Evolutionary conservation across 2,113 vertebrate genomes (phyloP), one percentile per base, ranked within the genome.

Genomic region (Sapayoa aenigma): DNA sequence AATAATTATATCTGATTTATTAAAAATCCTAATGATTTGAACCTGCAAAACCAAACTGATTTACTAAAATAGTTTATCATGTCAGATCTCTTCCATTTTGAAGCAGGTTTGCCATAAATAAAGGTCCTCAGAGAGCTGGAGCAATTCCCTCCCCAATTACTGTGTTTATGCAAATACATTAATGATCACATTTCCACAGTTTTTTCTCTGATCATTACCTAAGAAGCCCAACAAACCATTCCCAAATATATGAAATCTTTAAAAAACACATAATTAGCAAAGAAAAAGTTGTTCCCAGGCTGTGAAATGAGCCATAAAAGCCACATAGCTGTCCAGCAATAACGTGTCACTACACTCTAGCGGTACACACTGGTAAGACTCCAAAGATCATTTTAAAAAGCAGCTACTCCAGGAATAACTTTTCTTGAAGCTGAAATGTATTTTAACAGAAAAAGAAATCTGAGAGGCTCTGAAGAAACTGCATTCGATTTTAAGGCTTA

Each of bases 321-420:
- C 39, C 35, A 66, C 23, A 3, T 4, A 25, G 30, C 0, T 39
- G 47, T 42, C 5, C 41, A 91, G 33, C 3, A 71, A 65, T 1
- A 27, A 89, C 72, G 49, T 53, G 35, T 39, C 80, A 97, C 86
- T 86, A 71, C 95, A 95, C 90, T 93, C 95, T 96, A 89, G 92
- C 82, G 95, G 95, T 78, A 5, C 5, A 59, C 19, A 42, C 18
- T 35, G 92, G 75, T 83, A 95, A 74, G 5, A n/a, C 27, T 23
- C 33, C 37, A 47, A 62, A 25, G 9, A 15, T 7, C 6, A 55
- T 37, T 49, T 30, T 0, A 7, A 18, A 66, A 41, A 67, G 8
- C 31, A 71, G 77, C 13, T 50, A 18, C 19, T 55, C 20, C 66
- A 84, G 14, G 25, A 84, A 82, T 28, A 67, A 47, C 2, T 84